Percentiles rank a stretch among this genome's conserved stretches.
These are phyloP conservation scores for Ammodytes marinus DNA, from an alignment of 2,113 vertebrate species.

Conservation along the genomic window DNA sequence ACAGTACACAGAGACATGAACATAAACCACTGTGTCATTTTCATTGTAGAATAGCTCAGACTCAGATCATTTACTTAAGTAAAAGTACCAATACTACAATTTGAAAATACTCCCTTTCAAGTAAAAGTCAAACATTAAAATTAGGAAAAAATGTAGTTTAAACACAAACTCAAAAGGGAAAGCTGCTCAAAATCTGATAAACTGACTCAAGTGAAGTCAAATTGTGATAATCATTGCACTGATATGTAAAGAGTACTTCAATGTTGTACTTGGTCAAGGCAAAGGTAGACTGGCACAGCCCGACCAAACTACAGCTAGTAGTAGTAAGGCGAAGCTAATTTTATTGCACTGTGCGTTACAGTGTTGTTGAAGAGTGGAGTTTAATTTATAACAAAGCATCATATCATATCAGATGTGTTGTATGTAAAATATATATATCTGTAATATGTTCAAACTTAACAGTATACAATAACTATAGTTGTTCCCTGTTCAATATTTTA, in stretches of 20 bases:
- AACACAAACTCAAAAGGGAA: too few relatives aligned
- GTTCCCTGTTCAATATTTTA: neutral
- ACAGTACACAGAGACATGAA: slow-evolving; percentile 7
- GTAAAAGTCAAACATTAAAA: neutral
- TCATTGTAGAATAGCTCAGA: neutral
- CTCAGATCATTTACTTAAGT: neutral
- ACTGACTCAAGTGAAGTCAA: too few relatives aligned
- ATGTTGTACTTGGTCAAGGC: neutral
- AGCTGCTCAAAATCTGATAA: too few relatives aligned
- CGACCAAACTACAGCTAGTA: too few relatives aligned
- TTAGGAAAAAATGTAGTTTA: neutral
- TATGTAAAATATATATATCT: neutral
- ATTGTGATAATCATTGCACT: neutral
- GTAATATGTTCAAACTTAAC: neutral
- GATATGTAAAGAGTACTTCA: neutral
- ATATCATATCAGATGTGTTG: neutral
- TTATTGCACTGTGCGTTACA: neutral
- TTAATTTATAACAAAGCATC: neutral
- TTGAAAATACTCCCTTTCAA: neutral
- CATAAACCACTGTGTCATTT: slow-evolving; percentile 1
- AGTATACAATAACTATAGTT: neutral
- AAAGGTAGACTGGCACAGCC: too few relatives aligned
- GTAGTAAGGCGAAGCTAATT: neutral
- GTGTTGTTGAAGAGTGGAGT: neutral
- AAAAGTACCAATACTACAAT: neutral